Percentiles rank a stretch among this genome's conserved stretches.
These are phyloP conservation scores for Zingel zingel DNA, from an alignment of 2,113 vertebrate genomes.

Conservation along the genomic window DNA sequence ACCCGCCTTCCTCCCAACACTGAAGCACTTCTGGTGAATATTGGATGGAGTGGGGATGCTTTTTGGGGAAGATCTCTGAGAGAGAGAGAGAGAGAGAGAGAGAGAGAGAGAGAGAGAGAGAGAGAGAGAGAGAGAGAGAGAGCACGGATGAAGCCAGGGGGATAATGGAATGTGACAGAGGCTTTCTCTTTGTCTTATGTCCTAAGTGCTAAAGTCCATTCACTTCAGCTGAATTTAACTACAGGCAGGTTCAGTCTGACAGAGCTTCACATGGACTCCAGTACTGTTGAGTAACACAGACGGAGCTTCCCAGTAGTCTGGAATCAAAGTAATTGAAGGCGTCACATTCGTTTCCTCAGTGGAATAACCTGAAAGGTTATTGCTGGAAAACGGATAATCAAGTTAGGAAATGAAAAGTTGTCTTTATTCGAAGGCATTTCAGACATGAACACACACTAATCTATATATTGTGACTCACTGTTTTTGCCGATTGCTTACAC, in stretches of 20 bases:
- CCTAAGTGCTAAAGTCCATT: slow-evolving; percentile 25
- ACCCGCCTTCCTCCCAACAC: background rate
- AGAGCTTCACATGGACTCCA: background rate
- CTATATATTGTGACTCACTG: no score
- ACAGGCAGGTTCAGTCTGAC: slow-evolving; percentile 9
- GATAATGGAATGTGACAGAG: slow-evolving; percentile 59
- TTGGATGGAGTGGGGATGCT: slow-evolving; percentile 19
- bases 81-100: no score
- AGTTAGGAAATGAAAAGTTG: no score
- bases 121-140: background rate
- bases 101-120: background rate
- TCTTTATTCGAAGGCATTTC: background rate
- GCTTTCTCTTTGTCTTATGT: slow-evolving; percentile 28
- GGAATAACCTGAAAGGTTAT: background rate
- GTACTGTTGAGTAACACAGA: background rate
- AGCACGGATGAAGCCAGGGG: slow-evolving; percentile 44
- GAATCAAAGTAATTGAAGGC: background rate
- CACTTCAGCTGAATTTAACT: background rate
- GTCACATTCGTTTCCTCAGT: background rate
- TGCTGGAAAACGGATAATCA: background rate
- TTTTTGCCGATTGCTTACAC: no score
- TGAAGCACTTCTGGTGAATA: slow-evolving; percentile 36
- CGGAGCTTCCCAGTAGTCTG: background rate
- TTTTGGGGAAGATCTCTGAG: slow-evolving; percentile 4
- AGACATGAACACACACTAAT: background rate